Conservation (phyloP, 2,888 invertebrate species). For the Aphrophora alni region DNA sequence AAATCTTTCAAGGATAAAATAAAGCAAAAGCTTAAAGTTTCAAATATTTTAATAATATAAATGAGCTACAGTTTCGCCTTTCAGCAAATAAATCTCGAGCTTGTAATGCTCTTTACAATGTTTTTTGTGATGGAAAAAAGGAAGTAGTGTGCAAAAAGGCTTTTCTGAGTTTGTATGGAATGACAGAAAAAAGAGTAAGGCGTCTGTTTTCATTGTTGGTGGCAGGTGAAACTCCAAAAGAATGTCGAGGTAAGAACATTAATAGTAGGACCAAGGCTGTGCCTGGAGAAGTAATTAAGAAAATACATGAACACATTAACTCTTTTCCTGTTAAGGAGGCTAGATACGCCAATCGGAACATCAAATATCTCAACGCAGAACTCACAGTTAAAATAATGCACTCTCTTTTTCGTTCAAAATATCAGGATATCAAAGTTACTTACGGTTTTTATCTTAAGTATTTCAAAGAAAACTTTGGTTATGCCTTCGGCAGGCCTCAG, state of each 20-base stretch:
- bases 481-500: slow-evolving; percentile 38
- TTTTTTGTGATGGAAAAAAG: background rate
- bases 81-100: background rate
- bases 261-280: background rate
- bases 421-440: slow-evolving; percentile 30
- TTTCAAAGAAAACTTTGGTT: slow-evolving; percentile 45
- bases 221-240: background rate
- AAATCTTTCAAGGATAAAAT: too few species aligned
- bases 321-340: slow-evolving; percentile 11
- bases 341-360: background rate
- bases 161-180: slow-evolving; percentile 3
- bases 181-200: background rate
- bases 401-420: background rate
- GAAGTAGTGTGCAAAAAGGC: slow-evolving; percentile 3
- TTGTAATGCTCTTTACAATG: background rate
- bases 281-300: background rate
- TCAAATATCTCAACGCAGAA: slow-evolving; percentile 10
- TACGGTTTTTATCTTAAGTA: slow-evolving; percentile 44
- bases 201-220: slow-evolving; percentile 1
- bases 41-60: too few species aligned
- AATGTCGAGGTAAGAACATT: background rate
- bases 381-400: slow-evolving; percentile 7
- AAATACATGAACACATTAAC: slow-evolving; percentile 7
- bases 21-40: too few species aligned
- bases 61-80: too few species aligned